Evolutionary conservation across 2,113 vertebrate genomes (phyloP), one percentile per base, ranked within the genome.

Genomic region (Amblyopsis rosae): DNA sequence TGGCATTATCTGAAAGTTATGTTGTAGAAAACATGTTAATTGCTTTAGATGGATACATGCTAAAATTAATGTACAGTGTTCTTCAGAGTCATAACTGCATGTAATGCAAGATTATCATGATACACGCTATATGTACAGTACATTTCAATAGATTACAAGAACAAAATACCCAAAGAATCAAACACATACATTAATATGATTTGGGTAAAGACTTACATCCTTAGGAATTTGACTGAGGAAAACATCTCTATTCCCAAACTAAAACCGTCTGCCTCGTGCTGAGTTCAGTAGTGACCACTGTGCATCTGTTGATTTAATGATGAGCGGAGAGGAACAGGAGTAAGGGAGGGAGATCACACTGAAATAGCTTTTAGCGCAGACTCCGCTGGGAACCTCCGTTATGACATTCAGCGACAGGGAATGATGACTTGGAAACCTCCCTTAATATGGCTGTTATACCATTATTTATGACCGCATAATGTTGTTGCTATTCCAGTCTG

Each of bases 381-480:
- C 10, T 67, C 65, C 51, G 11, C 12, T 32, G 65, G 63, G 65
- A 56, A 56, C 47, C 41, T 9, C 53, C 15, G 51, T 19, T 47
- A 55, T 55, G 53, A 10, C 51, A 47, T 67, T 26, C 12, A 47
- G 53, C 41, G 50, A 54, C 35, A 55, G 26, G 35, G 65, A 12
- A 67, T 67, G 53, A 19, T 47, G 47, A 67, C 65, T 47, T 55
- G n/a, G 12, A n/a, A 67, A 55, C n/a, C 53, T 19, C n/a, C 35
- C 7, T 46, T 12, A 55, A 67, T 57, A 47, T 57, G 47, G 17
- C 35, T 55, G 63, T 65, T 55, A 11, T 45, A 41, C 13, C 10
- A 12, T 45, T 3, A 53, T 45, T 16, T 55, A 54, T 45, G 11
- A 47, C 50, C n/a, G 15, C 46, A 50, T 55, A 55, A 19, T 10